phyloP scores from a whole-genome alignment of 2,888 invertebrate species.

The Deilephila elpenor region DNA sequence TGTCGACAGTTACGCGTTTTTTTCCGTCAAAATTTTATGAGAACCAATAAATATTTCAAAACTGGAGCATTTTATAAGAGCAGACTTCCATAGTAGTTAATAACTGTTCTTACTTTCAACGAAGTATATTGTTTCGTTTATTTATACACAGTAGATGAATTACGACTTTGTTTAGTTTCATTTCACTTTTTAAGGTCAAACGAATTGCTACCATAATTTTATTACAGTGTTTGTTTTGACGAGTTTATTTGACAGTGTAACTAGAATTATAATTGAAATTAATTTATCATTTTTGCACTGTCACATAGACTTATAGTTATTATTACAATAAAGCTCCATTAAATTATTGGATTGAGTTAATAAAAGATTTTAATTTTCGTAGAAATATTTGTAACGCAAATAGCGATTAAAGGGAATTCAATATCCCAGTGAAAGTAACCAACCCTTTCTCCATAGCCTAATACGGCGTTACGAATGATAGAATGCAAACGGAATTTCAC shows the following conservation, averaged over 20 bases:
- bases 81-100: conserved; percentile 78
- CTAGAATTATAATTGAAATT: too few species aligned
- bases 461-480: conserved; percentile 68
- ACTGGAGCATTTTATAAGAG: conserved; percentile 78
- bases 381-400: background rate
- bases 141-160: conserved; percentile 58
- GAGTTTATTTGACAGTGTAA: background rate
- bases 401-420: conserved; percentile 31
- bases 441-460: conserved; percentile 58
- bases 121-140: conserved; percentile 58
- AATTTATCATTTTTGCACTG: too few species aligned
- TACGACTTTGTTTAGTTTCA: conserved; percentile 55
- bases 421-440: conserved; percentile 74
- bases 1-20: conserved; percentile 74
- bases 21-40: conserved; percentile 66
- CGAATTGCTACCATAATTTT: conserved; percentile 9
- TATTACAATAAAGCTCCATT: background rate
- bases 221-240: background rate
- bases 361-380: background rate
- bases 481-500: conserved; percentile 72
- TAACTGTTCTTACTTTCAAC: conserved; percentile 82
- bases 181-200: conserved; percentile 73
- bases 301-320: background rate
- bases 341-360: background rate
- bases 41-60: conserved; percentile 79